Evolutionary conservation across 2,113 vertebrate genomes (phyloP), one percentile per base, ranked within the genome.

Genomic region (Opisthocomus hoazin): DNA sequence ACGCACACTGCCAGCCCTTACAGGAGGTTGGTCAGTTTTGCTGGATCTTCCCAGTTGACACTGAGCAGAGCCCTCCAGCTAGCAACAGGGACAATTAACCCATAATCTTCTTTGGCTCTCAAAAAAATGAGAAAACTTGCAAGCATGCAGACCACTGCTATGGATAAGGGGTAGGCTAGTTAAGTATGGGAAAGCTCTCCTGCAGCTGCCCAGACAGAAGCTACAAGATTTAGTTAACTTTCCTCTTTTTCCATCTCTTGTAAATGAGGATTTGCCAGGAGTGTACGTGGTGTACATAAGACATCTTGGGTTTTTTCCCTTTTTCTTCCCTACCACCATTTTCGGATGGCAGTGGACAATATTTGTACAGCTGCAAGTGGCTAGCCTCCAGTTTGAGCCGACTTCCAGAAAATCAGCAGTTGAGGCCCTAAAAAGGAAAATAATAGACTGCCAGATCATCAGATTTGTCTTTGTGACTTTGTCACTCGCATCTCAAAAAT

Each of bases 301-400:
- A n/a, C 2, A 0, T 12, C 50, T 0, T 3, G 43, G 7, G 2
- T 2, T 74, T 70, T 37, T 43, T 30, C 19, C 19, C 7, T 53
- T 83, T 58, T 51, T 19, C 18, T 74, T 71, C 45, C 24, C 36
- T 45, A 27, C 26, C 23, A 60, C 20, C 11, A 64, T 76, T 88
- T 85, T 79, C 50, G 64, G n/a, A 46, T 60, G 39, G 45, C 50
- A 50, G n/a, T 4, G 3, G 50, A 45, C 41, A 60, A 9, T 68
- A 48, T 65, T 54, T 63, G 13, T 57, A 48, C 27, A 57, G 34
- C 34, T 66, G 26, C n/a, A 70, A 27, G n/a, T n/a, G 22, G 24
- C 30, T 57, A 61, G 18, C 30, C 63, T 74, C 46, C 46, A 41
- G 18, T 63, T 39, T 65, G 37, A 81, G 43, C 61, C 29, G 32